These are phyloP conservation scores for Augochlora pura DNA, from an alignment of 1,140 invertebrate genomes.

Conservation along the genomic window DNA sequence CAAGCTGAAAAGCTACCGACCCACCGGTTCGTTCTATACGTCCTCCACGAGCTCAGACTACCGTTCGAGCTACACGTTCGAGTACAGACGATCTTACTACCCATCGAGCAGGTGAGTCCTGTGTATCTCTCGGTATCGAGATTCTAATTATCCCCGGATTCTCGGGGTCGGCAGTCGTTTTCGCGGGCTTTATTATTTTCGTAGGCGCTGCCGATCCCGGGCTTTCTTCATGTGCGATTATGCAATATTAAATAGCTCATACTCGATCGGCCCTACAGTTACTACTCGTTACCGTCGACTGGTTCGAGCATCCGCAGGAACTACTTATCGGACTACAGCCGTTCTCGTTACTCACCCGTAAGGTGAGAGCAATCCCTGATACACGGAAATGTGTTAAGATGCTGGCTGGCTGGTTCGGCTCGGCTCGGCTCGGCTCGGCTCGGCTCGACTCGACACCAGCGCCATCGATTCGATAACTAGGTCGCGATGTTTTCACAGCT, in stretches of 20 bases:
- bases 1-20: conserved; percentile 65
- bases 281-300: conserved; percentile 54
- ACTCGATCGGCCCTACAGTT: conserved; percentile 59
- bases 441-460: conserved; percentile 11
- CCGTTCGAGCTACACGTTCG: conserved; percentile 51
- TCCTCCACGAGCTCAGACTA: conserved; percentile 38
- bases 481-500: no score
- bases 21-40: conserved; percentile 55
- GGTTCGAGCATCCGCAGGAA: conserved; percentile 55
- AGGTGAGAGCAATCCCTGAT: conserved; percentile 62
- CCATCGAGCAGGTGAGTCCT: conserved; percentile 51
- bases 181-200: no score
- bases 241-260: conserved; percentile 40
- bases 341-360: conserved; percentile 63
- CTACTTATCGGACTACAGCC: conserved; percentile 60
- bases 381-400: background rate
- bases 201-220: conserved; percentile 35
- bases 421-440: background rate
- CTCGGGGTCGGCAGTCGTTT: conserved; percentile 39
- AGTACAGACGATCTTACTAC: conserved; percentile 61
- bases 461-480: background rate
- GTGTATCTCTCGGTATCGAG: no score
- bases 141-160: background rate
- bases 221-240: background rate
- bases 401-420: no score